Evolutionary conservation across 2,888 invertebrate genomes (phyloP), one percentile per base, ranked within the genome.

Genomic region (Chymomyza amoena): DNA sequence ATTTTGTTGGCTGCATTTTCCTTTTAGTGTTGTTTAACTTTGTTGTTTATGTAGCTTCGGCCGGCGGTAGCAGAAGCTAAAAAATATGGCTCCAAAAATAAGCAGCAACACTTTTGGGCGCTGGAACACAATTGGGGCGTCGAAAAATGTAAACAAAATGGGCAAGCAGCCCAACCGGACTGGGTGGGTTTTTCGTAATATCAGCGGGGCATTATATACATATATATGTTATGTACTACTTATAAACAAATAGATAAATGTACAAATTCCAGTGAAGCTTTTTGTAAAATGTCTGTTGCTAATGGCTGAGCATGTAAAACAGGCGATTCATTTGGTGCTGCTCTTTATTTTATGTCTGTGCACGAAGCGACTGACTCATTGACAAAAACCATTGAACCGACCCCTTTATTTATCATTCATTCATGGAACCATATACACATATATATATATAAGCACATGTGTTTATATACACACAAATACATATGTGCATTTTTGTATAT

Each of bases 361-460:
- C 20, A 52, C 39, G 28, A 52, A 59, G 65, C 56, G 39, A 69
- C 70, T 81, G 84, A 87, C 84, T 83, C 82, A 83, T 83, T 83
- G 82, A 83, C 88, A 83, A 83, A 87, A 78, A 87, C 76, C 82
- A 83, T 86, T 83, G 82, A 85, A 83, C 84, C 85, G 86, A 39
- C 10, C 61, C 13, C 10, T 45, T 45, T 16, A 39, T 39, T 13
- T 32, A 51, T 51, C 20, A 39, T 82, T 82, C 82, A 82, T 82
- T 82, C 82, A 82, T 85, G 78, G 70, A 69, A 69, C 50, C 32
- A 32, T 32, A 32, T 32, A 4, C 3, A 54, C 18, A 54, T 20
- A 54, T 6, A n/a, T 54, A 54, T 28, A 36, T 36, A 52, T 25
- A 28, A 7, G 50, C n/a, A 57, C 18, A 50, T 57, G 25, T 59